phyloP scores from a whole-genome alignment of 2,888 invertebrate species.

The Dione vanillae region DNA sequence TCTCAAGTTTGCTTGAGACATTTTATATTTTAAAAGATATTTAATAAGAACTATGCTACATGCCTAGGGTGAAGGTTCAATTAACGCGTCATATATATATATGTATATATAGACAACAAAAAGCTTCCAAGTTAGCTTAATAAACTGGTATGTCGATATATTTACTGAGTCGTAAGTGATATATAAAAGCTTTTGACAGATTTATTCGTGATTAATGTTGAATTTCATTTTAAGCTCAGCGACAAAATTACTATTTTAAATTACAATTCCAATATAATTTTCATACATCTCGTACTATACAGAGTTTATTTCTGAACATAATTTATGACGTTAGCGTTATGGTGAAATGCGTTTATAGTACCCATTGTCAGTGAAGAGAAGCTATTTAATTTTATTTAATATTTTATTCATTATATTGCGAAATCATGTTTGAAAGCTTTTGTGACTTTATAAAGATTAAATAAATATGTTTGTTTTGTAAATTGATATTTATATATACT shows the following conservation, averaged over 20 bases:
- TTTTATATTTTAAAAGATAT: no score
- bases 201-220: conserved; percentile 57
- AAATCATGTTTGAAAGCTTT: neutral
- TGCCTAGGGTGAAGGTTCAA: no score
- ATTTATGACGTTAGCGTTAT: conserved; percentile 38
- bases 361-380: conserved; percentile 11
- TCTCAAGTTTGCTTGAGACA: no score
- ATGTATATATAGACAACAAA: neutral
- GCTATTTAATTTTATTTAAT: conserved; percentile 17
- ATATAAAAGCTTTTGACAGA: conserved; percentile 56
- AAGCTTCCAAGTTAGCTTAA: conserved; percentile 1
- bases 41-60: no score
- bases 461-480: no score
- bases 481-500: no score
- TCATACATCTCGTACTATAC: conserved; percentile 37
- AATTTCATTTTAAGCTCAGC: conserved; percentile 56
- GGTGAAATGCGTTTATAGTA: conserved; percentile 28
- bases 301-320: conserved; percentile 35
- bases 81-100: no score
- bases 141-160: conserved; percentile 45
- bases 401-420: neutral
- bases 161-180: conserved; percentile 55
- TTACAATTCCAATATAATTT: conserved; percentile 43
- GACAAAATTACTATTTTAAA: conserved; percentile 43
- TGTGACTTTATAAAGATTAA: neutral